Base-by-base conservation (phyloP, 2,797 vertebrate genomes). In the Microcaecilia unicolor region DNA sequence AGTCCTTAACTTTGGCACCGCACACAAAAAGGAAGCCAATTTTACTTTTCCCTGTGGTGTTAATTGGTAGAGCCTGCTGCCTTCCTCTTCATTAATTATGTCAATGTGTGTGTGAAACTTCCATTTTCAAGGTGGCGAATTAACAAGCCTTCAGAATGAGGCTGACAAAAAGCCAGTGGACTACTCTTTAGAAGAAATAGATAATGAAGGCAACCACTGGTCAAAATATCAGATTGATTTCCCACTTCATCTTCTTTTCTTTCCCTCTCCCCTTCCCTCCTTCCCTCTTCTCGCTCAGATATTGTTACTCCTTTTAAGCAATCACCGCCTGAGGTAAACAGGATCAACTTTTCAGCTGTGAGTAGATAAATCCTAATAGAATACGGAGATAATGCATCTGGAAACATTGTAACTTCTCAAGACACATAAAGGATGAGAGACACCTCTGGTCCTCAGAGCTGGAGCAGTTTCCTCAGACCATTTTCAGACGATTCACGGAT, bases 31-130 rank as follows among this genome's bases (percentile, higher is more conserved):
- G 75, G 69, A 87, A 84, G 85, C 80, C 85, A 89, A 82, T 85
- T 88, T 83, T 72, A 69, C 78, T 77, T 87, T 87, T 83, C 86
- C 86, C 86, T 83, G 76, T 71, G 80, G 85, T 85, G 84, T 86
- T 91, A 91, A 92, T 90, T 90, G 89, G 84, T 86, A 71, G 73
- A 84, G 76, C 83, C 83, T 54, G 78, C 82, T 80, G 81, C 72
- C 79, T 85, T 80, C 76, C 77, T 88, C 81, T 89, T 86, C 86
- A 85, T 87, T 92, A 92, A 92, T 92, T 90, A 87, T 78, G 76
- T 84, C 83, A 81, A 79, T 66, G 75, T 47, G 67, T 47, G 67
- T 77, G 76, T 70, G 81, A 83, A 87, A 80, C 70, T 69, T 85
- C 71, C 71, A 70, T 80, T 82, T 84, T 74, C 62, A 34, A 42